Evolutionary conservation across 2,113 vertebrate genomes (phyloP).

Genomic region (Petrocephalus zakoni): DNA sequence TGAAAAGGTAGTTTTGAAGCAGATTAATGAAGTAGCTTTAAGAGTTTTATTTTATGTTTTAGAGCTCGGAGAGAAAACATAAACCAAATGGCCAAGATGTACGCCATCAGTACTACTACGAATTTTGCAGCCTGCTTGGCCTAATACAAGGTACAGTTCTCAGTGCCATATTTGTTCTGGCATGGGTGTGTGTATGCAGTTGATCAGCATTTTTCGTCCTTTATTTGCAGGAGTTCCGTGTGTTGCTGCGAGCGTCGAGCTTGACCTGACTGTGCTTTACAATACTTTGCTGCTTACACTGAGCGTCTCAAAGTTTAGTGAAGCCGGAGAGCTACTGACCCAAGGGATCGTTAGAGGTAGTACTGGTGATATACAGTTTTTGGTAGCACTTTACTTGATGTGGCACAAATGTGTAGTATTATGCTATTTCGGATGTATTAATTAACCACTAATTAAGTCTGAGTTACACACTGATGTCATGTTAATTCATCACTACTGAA

Average conservation of each 20-base stretch:
- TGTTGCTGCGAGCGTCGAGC: slow-evolving; percentile 32
- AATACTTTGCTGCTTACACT: slow-evolving; percentile 51
- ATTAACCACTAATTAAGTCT: not conserved
- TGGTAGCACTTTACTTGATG: not conserved
- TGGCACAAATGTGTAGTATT: not conserved
- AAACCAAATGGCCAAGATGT: slow-evolving; percentile 29
- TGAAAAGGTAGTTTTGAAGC: not conserved
- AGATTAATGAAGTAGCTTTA: not conserved
- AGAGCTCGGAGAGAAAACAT: slow-evolving; percentile 33
- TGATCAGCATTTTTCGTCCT: not conserved
- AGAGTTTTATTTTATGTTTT: slow-evolving; percentile 22
- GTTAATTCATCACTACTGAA: no score
- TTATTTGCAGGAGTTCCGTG: slow-evolving; percentile 51
- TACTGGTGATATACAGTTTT: not conserved
- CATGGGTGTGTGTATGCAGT: not conserved
- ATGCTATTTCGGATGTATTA: not conserved
- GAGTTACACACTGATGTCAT: no score
- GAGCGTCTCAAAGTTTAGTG: slow-evolving; percentile 38
- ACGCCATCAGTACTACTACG: slow-evolving; percentile 38
- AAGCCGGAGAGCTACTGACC: slow-evolving; percentile 45
- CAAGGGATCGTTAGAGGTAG: slow-evolving; percentile 52
- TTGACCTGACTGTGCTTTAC: slow-evolving; percentile 59
- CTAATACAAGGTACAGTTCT: slow-evolving; percentile 58
- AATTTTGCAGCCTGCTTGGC: slow-evolving; percentile 55
- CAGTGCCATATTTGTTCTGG: not conserved